Conservation (phyloP, 2,888 invertebrate species). For the Pyralis farinalis region DNA sequence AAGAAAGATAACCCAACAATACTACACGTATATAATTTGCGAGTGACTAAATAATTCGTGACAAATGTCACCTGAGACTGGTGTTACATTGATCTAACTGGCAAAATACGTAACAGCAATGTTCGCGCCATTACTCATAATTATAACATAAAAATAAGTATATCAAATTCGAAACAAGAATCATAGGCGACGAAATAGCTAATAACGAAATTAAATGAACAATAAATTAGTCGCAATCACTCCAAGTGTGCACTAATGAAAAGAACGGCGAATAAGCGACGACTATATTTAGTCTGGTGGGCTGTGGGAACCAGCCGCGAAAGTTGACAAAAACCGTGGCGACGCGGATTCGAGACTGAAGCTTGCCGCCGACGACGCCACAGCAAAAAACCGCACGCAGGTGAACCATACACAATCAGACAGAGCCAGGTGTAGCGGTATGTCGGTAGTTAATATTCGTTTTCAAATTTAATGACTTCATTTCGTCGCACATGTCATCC, state of each 20-base stretch:
- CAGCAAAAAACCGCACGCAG: constrained; percentile 43
- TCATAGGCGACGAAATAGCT: too few relatives aligned
- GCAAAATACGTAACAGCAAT: too few relatives aligned
- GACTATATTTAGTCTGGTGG: constrained; percentile 38
- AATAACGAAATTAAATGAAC: constrained; percentile 18
- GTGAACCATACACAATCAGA: constrained; percentile 22
- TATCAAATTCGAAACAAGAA: too few relatives aligned
- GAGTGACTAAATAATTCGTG: too few relatives aligned
- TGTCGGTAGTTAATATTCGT: constrained; percentile 14
- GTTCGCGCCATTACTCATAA: too few relatives aligned
- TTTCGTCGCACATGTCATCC: neutral
- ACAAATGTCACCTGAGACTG: too few relatives aligned
- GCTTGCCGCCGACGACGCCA: constrained; percentile 25
- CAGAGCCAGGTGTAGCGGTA: constrained; percentile 33
- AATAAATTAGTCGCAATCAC: constrained; percentile 15
- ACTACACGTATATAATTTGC: neutral
- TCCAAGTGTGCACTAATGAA: constrained; percentile 44
- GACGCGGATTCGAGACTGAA: constrained; percentile 39
- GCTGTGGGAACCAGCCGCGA: constrained; percentile 52
- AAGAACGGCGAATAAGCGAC: constrained; percentile 36
- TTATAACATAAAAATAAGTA: too few relatives aligned
- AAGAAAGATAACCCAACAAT: too few relatives aligned
- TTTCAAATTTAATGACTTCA: constrained; percentile 9
- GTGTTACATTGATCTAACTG: too few relatives aligned
- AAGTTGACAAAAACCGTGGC: constrained; percentile 66